These are phyloP conservation scores for Enteromius argenteus DNA, from an alignment of 2,797 vertebrate species.

Conservation along the genomic window DNA sequence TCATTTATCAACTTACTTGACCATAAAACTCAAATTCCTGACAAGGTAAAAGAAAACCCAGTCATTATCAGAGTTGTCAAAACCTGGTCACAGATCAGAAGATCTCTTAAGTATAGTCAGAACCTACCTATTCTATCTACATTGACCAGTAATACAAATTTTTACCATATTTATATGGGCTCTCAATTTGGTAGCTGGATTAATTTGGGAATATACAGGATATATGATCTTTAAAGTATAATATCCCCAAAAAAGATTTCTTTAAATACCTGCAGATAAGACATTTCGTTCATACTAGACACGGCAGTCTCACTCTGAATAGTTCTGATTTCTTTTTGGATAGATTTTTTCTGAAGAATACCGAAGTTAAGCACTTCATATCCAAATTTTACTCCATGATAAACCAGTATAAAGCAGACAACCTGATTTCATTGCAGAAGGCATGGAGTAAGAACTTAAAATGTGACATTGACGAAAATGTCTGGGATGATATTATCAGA, in stretches of 20 bases:
- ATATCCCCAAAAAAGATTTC: neutral
- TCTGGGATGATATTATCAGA: neutral
- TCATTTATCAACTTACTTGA: neutral
- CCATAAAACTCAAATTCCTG: no score
- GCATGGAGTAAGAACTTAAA: neutral
- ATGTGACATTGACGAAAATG: neutral
- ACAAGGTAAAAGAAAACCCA: no score
- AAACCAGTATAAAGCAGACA: neutral
- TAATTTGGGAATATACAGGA: neutral
- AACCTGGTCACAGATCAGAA: constrained; percentile 1
- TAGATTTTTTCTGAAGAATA: neutral
- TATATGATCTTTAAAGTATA: neutral
- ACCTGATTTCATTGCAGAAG: neutral
- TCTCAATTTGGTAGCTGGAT: neutral
- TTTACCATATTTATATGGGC: neutral
- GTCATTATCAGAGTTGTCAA: neutral
- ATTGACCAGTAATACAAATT: neutral
- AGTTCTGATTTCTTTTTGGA: neutral
- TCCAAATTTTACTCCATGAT: neutral
- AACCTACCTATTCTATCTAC: neutral
- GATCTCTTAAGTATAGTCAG: neutral
- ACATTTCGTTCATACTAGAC: neutral
- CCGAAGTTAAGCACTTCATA: neutral
- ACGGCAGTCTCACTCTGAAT: neutral
- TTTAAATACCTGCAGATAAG: neutral